A percentile compares a stretch with the other conserved stretches of the same genome.
Conservation (phyloP, 2,113 vertebrate species). For the rabbit (Oryctolagus cuniculus) region mOryCun1.1 NC_091433.1:38464501-38465000, state of each 20-base stretch:
- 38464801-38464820: background rate
- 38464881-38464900: slow-evolving; percentile 51
- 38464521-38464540: slow-evolving; percentile 81
- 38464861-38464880: slow-evolving; percentile 7
- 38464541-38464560: slow-evolving; percentile 83
- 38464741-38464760: background rate
- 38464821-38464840: slow-evolving; percentile 50
- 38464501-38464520: slow-evolving; percentile 83
- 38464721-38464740: slow-evolving; percentile 3
- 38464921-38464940: background rate
- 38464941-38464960: background rate
- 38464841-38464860: background rate
- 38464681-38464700: slow-evolving; percentile 40
- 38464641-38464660: slow-evolving; percentile 83
- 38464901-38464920: background rate
- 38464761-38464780: slow-evolving; percentile 34
- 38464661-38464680: slow-evolving; percentile 69
- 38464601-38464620: slow-evolving; percentile 83
- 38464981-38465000: background rate
- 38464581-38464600: slow-evolving; percentile 84
- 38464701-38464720: slow-evolving; percentile 54
- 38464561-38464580: slow-evolving; percentile 83
- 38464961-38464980: background rate
- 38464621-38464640: slow-evolving; percentile 79
- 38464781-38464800: slow-evolving; percentile 5